phyloP scores from a whole-genome alignment of 2,888 invertebrate genomes.

The Diloba caeruleocephala region DNA sequence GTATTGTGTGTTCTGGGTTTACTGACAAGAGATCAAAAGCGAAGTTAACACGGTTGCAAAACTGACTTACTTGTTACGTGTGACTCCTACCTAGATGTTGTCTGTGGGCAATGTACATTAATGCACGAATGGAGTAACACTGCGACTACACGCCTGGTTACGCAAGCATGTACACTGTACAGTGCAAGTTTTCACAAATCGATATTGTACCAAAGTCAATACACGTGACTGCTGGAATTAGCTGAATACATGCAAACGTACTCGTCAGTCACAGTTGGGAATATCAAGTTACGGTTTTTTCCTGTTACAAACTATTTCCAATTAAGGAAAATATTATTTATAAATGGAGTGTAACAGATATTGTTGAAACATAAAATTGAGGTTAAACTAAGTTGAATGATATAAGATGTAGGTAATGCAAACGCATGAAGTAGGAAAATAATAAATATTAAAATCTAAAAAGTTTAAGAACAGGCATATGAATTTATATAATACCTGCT shows the following conservation, averaged over 20 bases:
- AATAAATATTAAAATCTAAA: too few relatives aligned
- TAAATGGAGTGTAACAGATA: background rate
- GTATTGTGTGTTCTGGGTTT: conserved; percentile 52
- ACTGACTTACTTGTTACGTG: conserved; percentile 38
- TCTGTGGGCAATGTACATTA: conserved; percentile 31
- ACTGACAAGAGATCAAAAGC: conserved; percentile 56
- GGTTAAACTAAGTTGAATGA: background rate
- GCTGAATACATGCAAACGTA: conserved; percentile 33
- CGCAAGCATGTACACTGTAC: conserved; percentile 46
- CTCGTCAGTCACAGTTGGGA: conserved; percentile 31
- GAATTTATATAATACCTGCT: too few relatives aligned
- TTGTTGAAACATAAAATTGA: conserved; percentile 1
- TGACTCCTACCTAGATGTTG: conserved; percentile 21
- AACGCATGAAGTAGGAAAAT: too few relatives aligned
- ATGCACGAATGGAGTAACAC: conserved; percentile 46
- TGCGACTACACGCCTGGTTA: conserved; percentile 30
- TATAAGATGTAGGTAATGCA: background rate
- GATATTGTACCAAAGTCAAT: conserved; percentile 30
- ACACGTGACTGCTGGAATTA: conserved; percentile 34
- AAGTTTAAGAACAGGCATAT: too few relatives aligned
- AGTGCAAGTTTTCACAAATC: conserved; percentile 40
- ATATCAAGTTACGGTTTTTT: conserved; percentile 18
- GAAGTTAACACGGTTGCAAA: conserved; percentile 50
- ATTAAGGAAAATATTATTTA: conserved; percentile 4
- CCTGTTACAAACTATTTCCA: conserved; percentile 10